Base-by-base conservation (phyloP, 2,797 vertebrate genomes). In the Acanthurus lineatus region DNA sequence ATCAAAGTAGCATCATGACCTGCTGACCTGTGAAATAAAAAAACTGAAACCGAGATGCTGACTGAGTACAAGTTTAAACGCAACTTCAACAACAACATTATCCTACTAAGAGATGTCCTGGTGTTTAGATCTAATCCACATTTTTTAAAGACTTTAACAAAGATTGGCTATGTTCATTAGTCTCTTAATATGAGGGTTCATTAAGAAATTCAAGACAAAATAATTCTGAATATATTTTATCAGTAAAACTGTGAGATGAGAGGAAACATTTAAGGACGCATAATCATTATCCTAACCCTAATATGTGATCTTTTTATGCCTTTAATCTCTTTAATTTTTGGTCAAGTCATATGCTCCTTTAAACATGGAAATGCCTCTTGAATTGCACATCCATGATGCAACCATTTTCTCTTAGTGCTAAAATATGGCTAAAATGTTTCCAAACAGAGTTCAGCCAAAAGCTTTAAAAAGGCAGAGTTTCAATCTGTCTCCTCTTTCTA, bases 21-120 rank as follows among this genome's bases (percentile, higher is more conserved):
- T 54, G 57, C 60, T 76, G 72, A 78, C 32, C 40, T 25, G 68
- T 61, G 67, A 51, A 76, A 56, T 12, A 11, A 38, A 53, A 53
- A 53, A 63, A 57, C 8, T 45, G 6, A 38, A 25, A 4, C 19
- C 19, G 35, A 14, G 17, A 32, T 6, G 6, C 35, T 45, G 56
- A 44, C 38, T 62, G 47, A 47, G 22, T 12, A 16, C 48, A 65
- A n/a, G 9, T n/a, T 5, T 47, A 7, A 5, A 7, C 1, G 47
- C 11, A 28, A 28, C 20, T 44, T 53, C 44, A 53, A 38, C 40
- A 57, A 9, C 47, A 48, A 10, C 32, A 51, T 2, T 32, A 19
- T 38, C 45, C 56, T 74, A 32, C 9, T 35, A 1, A 9, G 11
- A 0, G 25, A 56, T 45, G 14, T 6, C 14, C 12, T 56, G 9